Base-by-base conservation (phyloP, 2,888 invertebrate genomes). In the Prenolepis imparis region DNA sequence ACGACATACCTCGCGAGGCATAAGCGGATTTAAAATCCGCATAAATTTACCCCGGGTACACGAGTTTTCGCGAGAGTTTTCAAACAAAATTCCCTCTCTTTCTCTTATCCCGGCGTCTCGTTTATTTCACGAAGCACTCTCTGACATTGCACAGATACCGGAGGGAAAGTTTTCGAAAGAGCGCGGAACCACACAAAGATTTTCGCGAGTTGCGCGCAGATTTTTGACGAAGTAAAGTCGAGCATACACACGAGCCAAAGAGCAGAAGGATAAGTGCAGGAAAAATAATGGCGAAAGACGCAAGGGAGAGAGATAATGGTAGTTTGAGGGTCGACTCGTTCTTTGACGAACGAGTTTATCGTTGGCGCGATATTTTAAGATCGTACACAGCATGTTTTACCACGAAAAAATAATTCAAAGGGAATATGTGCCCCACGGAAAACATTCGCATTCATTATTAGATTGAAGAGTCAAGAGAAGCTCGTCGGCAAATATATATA, bases 21-120 rank as follows among this genome's bases (percentile, higher is more conserved):
- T 80, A 80, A 80, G 78, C 78, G 72, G 78, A 80, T 80, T 80
- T 80, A 80, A 80, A 80, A 72, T 80, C 72, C 72, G 78, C 78
- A 80, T 80, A 80, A 70, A 80, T 80, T 70, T 80, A 39, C n/a
- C 78, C 44, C 36, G 18, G 70, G 59, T 78, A n/a, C 44, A 28
- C 70, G 70, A 28, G 28, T 59, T 72, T 80, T 44, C 36, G 36
- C 44, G 44, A 39, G 78, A 80, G 48, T 80, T 80, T 80, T 80
- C 72, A 80, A 80, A 80, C 78, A 80, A 80, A 44, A 48, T 15
- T 15, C 64, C 18, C 41, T 12, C 28, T 66, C 15, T 48, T 18
- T 21, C 41, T 15, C 67, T 21, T 48, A 5, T 21, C 41, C 9
- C 67, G 21, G 57, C 41, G 15, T 36, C 72, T 59, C 70, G 70